Conservation (phyloP, 2,888 invertebrate species). For the Drosophila meridiana region DNA sequence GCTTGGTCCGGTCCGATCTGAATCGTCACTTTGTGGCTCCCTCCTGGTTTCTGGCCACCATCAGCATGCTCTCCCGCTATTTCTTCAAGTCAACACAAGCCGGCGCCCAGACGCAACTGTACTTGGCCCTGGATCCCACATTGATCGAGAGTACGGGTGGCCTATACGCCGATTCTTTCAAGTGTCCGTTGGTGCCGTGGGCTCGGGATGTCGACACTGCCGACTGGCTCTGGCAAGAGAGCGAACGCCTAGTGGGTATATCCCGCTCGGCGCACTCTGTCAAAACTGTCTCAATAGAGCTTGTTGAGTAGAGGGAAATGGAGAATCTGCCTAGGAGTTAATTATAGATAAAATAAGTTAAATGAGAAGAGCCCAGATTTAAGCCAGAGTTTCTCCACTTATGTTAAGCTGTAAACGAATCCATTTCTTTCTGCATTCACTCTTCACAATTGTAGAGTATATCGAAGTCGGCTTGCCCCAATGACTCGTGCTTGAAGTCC, state of each 20-base stretch:
- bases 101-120: slow-evolving; percentile 83
- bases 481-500: not conserved
- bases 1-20: slow-evolving; percentile 90
- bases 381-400: not conserved
- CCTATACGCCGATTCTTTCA: slow-evolving; percentile 87
- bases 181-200: slow-evolving; percentile 85
- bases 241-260: slow-evolving; percentile 81
- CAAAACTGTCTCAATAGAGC: not conserved
- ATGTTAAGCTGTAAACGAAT: not conserved
- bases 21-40: slow-evolving; percentile 85
- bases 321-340: not conserved
- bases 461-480: not conserved
- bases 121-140: slow-evolving; percentile 82
- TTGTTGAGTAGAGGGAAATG: not conserved
- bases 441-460: not conserved
- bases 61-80: slow-evolving; percentile 63
- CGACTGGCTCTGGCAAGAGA: slow-evolving; percentile 87
- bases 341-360: not conserved
- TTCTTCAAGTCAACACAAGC: slow-evolving; percentile 81
- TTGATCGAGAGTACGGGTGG: slow-evolving; percentile 76
- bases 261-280: slow-evolving; percentile 34
- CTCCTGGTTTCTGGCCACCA: slow-evolving; percentile 56
- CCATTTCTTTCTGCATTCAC: not conserved
- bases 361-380: not conserved
- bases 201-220: slow-evolving; percentile 87